Base-by-base conservation (phyloP, 2,888 invertebrate species). In the Drosophila falleni region DNA sequence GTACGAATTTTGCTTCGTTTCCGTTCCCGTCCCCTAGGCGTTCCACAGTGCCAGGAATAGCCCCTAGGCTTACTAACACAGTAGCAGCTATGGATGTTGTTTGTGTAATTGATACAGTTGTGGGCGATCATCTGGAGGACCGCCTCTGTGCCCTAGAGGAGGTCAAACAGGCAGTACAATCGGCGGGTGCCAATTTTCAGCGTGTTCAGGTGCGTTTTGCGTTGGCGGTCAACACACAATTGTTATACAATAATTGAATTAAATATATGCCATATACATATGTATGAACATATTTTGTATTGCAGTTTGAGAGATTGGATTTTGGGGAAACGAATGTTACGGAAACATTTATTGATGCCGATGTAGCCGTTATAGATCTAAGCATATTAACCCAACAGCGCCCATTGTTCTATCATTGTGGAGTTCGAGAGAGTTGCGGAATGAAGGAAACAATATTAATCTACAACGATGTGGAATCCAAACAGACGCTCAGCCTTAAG, bases 301-400 rank as follows among this genome's bases (percentile, higher is more conserved):
- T 81, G 15, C 93, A 97, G 96, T 99, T 98, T 94, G 98, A 99
- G 92, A 98, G 98, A 92, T 93, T 99, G 79, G 99, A 99, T 93
- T 99, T 98, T 93, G 99, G 99, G 0, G 99, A 99, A 93, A 97
- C 98, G 13, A 97, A 97, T 92, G 97, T 97, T 0, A 93, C 99
- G 88, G 98, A 99, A 91, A 96, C 96, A 79, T 99, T 99, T 93
- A 99, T 99, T 93, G 98, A 98, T 95, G 99, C 99, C 0, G 99
- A 99, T 93, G 98, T 99, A 49, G 98, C 98, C 0, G 94, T 99
- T 42, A 98, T 99, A 46, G 99, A 99, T 93, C 94, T 99, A 81
- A 98, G 98, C 37, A 94, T 98, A 58, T 96, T 97, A 85, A 93
- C 97, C 29, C 99, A 99, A 93, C 98, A 98, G 92, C 97, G 98